These are phyloP conservation scores for Colaptes auratus DNA, from an alignment of 2,113 vertebrate species.

Conservation along the genomic window DNA sequence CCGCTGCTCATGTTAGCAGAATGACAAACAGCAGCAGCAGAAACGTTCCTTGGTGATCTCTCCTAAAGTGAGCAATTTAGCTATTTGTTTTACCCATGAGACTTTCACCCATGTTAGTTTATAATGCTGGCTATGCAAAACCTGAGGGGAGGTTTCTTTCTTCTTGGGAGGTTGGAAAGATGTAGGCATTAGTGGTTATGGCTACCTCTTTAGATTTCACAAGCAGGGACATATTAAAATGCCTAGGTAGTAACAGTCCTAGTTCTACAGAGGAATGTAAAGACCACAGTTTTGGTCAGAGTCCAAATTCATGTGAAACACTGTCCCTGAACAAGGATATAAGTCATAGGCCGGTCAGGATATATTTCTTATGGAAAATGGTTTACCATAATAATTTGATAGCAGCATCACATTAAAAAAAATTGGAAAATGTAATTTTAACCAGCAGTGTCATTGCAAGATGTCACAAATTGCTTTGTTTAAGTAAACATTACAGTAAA, in stretches of 20 bases:
- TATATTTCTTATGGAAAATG: slow-evolving; percentile 20
- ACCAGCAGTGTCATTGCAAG: neutral
- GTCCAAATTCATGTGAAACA: neutral
- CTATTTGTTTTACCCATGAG: neutral
- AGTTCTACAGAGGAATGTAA: neutral
- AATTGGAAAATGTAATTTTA: neutral
- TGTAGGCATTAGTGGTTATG: neutral
- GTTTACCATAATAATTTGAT: neutral
- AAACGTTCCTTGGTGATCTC: neutral
- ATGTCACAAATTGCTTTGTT: neutral
- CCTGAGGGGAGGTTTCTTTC: neutral
- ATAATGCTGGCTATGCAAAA: neutral
- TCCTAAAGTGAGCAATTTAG: neutral
- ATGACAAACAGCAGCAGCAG: neutral
- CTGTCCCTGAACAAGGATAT: neutral
- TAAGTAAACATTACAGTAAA: neutral
- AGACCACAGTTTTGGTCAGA: neutral
- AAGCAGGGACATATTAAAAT: neutral
- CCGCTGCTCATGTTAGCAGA: neutral
- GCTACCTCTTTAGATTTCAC: neutral
- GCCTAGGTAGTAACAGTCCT: neutral
- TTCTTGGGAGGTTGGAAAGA: neutral
- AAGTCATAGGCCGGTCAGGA: neutral
- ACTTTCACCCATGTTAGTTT: neutral
- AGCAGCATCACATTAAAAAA: neutral